These are phyloP conservation scores for Gymnodraco acuticeps DNA, from an alignment of 2,797 vertebrate genomes.

Conservation along the genomic window DNA sequence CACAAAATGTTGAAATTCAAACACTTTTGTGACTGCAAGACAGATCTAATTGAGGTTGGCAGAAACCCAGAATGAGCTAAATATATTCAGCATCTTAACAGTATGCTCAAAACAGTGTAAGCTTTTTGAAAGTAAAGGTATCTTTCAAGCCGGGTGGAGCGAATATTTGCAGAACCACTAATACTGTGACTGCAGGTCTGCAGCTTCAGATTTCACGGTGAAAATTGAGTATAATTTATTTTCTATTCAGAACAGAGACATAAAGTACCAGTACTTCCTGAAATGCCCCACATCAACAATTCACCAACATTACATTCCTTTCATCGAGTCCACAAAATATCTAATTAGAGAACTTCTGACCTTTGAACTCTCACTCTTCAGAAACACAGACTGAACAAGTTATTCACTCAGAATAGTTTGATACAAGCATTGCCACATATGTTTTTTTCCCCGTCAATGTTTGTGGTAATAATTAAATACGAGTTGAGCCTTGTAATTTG, in stretches of 20 bases:
- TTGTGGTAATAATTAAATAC: neutral
- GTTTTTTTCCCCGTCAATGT: neutral
- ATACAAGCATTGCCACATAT: neutral
- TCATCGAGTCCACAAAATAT: neutral
- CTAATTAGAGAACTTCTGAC: neutral
- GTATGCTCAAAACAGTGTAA: neutral
- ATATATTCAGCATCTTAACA: neutral
- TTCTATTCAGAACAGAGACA: slow-evolving; percentile 15
- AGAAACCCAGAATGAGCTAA: neutral
- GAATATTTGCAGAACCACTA: neutral
- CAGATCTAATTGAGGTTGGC: too few relatives aligned
- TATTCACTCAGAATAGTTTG: neutral
- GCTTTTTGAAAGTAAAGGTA: neutral
- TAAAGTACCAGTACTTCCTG: neutral
- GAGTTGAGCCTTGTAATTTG: neutral
- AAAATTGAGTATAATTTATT: slow-evolving; percentile 15
- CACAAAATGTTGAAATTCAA: neutral
- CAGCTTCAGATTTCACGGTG: slow-evolving; percentile 9
- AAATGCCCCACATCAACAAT: neutral
- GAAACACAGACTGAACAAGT: neutral
- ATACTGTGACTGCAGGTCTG: slow-evolving; percentile 1
- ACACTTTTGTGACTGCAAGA: neutral
- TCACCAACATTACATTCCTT: neutral
- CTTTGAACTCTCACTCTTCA: neutral
- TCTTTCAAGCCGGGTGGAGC: neutral